These are phyloP conservation scores for Linepithema humile DNA, from an alignment of 1,140 invertebrate species.

Conservation along the genomic window DNA sequence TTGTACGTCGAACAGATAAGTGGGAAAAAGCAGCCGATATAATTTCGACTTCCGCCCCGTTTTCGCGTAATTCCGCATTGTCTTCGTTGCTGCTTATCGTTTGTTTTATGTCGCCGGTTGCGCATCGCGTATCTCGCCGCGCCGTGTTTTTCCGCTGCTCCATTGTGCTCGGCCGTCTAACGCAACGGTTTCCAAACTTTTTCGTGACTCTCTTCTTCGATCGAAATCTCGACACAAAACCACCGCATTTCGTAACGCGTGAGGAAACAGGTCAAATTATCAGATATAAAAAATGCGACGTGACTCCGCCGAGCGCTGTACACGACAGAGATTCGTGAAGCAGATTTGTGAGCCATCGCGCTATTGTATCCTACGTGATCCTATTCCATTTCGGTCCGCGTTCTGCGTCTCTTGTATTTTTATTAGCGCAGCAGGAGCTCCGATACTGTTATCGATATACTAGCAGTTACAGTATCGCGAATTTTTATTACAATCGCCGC, in stretches of 20 bases:
- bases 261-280: neutral
- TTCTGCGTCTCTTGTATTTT: neutral
- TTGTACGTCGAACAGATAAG: neutral
- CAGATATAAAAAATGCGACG: neutral
- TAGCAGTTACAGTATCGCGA: neutral
- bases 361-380: neutral
- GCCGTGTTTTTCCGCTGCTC: neutral
- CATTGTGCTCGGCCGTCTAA: neutral
- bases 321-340: neutral
- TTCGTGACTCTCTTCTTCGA: neutral
- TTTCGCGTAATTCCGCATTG: slow-evolving; percentile 14
- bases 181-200: neutral
- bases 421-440: neutral
- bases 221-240: neutral
- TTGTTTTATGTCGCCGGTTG: neutral
- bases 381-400: neutral
- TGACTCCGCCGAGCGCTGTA: neutral
- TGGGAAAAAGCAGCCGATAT: neutral
- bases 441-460: neutral
- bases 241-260: neutral
- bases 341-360: slow-evolving; percentile 1
- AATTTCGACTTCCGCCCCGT: neutral
- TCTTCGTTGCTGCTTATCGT: neutral
- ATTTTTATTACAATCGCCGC: neutral
- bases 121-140: slow-evolving; percentile 1